Evolutionary conservation across 1,140 invertebrate genomes (phyloP).

Genomic region (Drosophila pseudoananassae): DNA sequence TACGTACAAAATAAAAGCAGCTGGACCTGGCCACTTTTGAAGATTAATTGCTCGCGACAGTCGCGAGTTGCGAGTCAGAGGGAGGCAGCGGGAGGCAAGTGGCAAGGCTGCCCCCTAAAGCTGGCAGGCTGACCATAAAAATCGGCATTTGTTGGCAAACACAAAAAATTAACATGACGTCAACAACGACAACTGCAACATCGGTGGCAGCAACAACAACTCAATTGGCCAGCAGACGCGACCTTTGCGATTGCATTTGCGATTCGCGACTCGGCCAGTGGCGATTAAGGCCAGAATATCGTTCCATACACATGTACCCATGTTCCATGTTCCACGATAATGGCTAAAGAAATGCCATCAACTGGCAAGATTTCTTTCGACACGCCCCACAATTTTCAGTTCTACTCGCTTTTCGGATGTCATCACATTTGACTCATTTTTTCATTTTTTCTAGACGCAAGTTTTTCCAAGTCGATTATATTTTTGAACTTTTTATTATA

Average conservation of each 20-base stretch:
- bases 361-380: constrained; percentile 71
- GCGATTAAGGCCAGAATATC: constrained; percentile 57
- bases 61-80: constrained; percentile 40
- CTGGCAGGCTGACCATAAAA: constrained; percentile 66
- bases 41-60: constrained; percentile 83
- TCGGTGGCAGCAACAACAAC: constrained; percentile 46
- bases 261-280: constrained; percentile 26
- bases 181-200: constrained; percentile 57
- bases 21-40: constrained; percentile 65
- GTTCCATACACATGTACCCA: constrained; percentile 28
- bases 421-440: constrained; percentile 56
- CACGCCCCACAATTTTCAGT: constrained; percentile 61
- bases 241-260: constrained; percentile 41
- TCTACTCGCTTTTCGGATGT: constrained; percentile 59
- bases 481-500: neutral
- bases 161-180: constrained; percentile 60
- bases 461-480: constrained; percentile 19
- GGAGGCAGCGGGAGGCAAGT: constrained; percentile 9
- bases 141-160: constrained; percentile 60
- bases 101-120: constrained; percentile 55
- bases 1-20: constrained; percentile 42
- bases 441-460: constrained; percentile 7
- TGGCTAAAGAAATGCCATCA: constrained; percentile 29
- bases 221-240: constrained; percentile 53
- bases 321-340: constrained; percentile 6